Evolutionary conservation across 2,113 vertebrate genomes (phyloP), one percentile per base, ranked within the genome.

Genomic region (Bubo blakistoni): DNA sequence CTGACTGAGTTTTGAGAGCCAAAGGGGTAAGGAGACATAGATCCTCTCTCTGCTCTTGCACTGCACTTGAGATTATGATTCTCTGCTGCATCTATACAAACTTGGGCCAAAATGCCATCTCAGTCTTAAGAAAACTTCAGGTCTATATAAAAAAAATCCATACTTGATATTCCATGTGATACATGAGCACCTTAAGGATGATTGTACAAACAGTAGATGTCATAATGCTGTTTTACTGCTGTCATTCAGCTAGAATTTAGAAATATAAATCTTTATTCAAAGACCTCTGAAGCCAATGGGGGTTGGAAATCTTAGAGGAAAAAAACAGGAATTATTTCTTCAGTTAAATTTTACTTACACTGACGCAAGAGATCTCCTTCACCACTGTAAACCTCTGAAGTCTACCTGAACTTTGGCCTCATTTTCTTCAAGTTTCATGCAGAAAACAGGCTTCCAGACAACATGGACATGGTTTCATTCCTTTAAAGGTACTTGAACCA

Each of bases 291-390:
- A 96, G 20, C 20, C 36, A 82, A 14, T 7, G n/a, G 21, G 15
- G 52, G 8, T 47, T 13, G 19, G 10, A 20, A 36, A 76, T 46
- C 29, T 88, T 44, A 51, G 19, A 70, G 54, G 63, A 24, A 58
- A 46, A 71, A 71, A 61, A 4, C 10, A 81, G 26, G 78, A 91
- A 69, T 72, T 49, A 87, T 62, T 77, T 80, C 63, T 91, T 77
- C 51, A 51, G 78, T 92, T 95, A 92, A 88, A 85, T 85, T 95
- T 96, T 92, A 89, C 62, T 91, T 74, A 36, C 16, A 62, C 13
- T 80, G 67, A 77, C 0, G 16, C 71, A 92, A 70, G 26, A 66
- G 27, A 77, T 77, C n/a, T 85, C 46, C 84, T 90, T 70, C 59
- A 40, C 29, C 51, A 42, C 0, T 40, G 59, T 73, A 97, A 94